Conservation (phyloP, 2,797 vertebrate genomes). For the Alfaro cultratus region DNA sequence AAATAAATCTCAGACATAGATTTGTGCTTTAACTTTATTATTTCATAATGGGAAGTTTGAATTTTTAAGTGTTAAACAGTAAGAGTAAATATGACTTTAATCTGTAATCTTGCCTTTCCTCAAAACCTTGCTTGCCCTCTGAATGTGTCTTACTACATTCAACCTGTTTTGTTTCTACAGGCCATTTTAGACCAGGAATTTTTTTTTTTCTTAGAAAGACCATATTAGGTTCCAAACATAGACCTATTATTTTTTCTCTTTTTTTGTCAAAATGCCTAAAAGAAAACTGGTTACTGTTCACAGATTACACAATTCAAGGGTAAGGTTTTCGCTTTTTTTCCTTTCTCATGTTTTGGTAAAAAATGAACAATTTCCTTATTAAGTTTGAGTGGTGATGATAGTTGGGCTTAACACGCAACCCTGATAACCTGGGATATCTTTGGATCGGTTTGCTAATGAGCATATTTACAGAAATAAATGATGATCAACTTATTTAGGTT, state of each 20-base stretch:
- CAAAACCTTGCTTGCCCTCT: background rate
- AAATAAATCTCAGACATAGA: conserved; percentile 31
- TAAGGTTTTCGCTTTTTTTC: background rate
- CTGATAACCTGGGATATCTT: background rate
- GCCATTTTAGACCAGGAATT: background rate
- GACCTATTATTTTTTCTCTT: no score
- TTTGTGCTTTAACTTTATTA: conserved; percentile 31
- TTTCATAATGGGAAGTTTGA: conserved; percentile 19
- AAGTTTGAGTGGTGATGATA: background rate
- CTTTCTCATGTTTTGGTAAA: background rate
- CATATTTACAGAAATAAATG: background rate
- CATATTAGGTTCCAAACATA: background rate
- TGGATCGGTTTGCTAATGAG: background rate
- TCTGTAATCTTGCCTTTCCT: background rate
- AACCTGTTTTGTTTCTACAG: background rate
- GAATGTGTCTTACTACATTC: background rate
- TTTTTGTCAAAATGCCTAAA: background rate
- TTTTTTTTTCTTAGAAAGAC: background rate
- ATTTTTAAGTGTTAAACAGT: conserved; percentile 3
- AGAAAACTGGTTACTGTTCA: background rate
- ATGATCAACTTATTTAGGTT: background rate
- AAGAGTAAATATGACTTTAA: background rate
- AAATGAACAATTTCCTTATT: background rate
- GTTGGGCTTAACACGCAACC: background rate
- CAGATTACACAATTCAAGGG: background rate